Base-by-base conservation (phyloP, 2,888 invertebrate species). In the Catocala fraxini region DNA sequence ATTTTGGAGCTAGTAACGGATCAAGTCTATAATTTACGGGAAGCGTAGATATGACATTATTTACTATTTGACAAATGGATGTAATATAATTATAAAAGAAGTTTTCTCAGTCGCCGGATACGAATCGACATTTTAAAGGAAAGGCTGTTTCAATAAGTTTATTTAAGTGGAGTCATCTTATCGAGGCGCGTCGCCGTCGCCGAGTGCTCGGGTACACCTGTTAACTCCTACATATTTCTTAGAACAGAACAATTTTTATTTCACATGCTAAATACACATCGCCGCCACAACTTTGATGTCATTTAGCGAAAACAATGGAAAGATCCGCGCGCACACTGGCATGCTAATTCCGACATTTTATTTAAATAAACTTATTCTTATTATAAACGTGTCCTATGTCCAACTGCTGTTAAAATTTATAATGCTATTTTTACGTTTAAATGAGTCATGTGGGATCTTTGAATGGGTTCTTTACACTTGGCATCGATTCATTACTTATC, bases 221-320 rank as follows among this genome's bases (percentile, higher is more conserved):
- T 81, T 80, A 79, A 71, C 69, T 77, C 71, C 61, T 68, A 78
- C 80, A 77, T 80, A 72, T 83, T 92, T 91, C 92, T 88, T 71
- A 85, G 91, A 92, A 92, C 71, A 73, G 70, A 77, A 85, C 84
- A 83, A 80, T 79, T 88, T 89, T 90, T 88, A 89, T 86, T 92
- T 91, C 89, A 84, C 89, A 89, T 92, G 86, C 90, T 90, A 87
- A 89, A 88, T 88, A 88, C 86, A 87, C 79, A 80, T 83, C 83
- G 88, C 88, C 90, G 89, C 86, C 85, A 88, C 89, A 90, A 90
- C 92, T 93, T 93, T 93, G 93, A 93, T 90, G 93, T 93, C 93
- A 90, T 93, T 93, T 94, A 93, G 93, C 91, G 89, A 91, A 93
- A 90, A 93, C 94, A 94, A 94, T 93, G 93, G 93, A 89, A 90